Evolutionary conservation across 2,888 invertebrate genomes (phyloP).

Genomic region (Osmoderma eremita): DNA sequence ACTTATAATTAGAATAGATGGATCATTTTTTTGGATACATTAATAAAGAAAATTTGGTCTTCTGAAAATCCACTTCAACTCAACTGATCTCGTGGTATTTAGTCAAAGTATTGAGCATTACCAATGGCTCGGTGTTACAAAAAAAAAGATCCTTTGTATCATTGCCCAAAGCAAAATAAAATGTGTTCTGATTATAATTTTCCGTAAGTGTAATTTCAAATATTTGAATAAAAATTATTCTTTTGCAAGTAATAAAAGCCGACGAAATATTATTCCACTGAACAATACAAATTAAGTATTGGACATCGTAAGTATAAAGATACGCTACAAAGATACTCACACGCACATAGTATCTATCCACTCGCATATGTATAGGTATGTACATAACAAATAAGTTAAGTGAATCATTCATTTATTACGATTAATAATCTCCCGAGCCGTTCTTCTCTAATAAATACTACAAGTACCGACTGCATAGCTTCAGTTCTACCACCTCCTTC

Average conservation of each 20-base stretch:
- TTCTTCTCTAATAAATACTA: constrained; percentile 29
- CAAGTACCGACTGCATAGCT: constrained; percentile 2
- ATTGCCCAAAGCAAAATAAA: no score
- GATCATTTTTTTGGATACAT: no score
- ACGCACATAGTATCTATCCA: neutral
- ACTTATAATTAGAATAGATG: no score
- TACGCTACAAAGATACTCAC: neutral
- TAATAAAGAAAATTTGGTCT: no score
- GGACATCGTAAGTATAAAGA: neutral
- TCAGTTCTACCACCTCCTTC: constrained; percentile 4
- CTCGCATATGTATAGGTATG: neutral
- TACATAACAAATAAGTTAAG: constrained; percentile 8
- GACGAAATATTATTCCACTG: neutral
- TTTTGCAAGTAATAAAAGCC: neutral
- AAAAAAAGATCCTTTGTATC: no score
- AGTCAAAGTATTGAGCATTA: no score
- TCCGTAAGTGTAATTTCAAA: neutral
- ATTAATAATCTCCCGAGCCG: constrained; percentile 23
- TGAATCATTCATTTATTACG: constrained; percentile 24
- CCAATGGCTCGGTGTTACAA: no score
- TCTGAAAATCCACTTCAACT: no score
- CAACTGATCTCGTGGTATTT: no score
- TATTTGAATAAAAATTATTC: neutral
- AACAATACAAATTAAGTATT: neutral
- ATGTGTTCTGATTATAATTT: no score